Conservation (phyloP, 2,888 invertebrate genomes). For the Prosopocoilus inquinatus region DNA sequence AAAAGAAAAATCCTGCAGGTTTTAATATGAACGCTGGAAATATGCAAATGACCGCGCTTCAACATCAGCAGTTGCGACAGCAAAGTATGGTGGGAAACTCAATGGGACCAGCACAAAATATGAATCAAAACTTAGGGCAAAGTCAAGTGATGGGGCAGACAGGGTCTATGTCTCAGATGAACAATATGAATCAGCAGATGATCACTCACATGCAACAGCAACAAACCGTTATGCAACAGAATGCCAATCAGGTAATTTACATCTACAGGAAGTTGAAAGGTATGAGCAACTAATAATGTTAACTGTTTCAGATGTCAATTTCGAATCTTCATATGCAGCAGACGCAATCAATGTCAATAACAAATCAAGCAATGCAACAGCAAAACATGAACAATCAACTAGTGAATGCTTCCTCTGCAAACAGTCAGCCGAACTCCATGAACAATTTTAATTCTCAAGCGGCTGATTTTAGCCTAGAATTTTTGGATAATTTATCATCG, state of each 20-base stretch:
- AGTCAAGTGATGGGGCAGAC: slow-evolving; percentile 40
- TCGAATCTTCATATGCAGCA: slow-evolving; percentile 70
- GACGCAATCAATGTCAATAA: slow-evolving; percentile 64
- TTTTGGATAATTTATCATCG: slow-evolving; percentile 78
- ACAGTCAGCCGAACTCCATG: slow-evolving; percentile 43
- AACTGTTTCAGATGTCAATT: slow-evolving; percentile 54
- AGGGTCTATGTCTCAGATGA: slow-evolving; percentile 46
- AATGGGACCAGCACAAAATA: slow-evolving; percentile 10
- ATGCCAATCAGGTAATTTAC: slow-evolving; percentile 48
- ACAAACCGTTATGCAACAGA: slow-evolving; percentile 53
- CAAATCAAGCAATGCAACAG: slow-evolving; percentile 26
- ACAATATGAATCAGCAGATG: slow-evolving; percentile 53
- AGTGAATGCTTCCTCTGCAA: slow-evolving; percentile 38
- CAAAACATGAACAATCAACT: slow-evolving; percentile 34
- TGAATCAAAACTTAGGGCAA: slow-evolving; percentile 33
- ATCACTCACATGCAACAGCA: slow-evolving; percentile 55
- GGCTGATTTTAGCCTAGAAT: slow-evolving; percentile 78
- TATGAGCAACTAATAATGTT: no score
- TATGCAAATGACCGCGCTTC: slow-evolving; percentile 47
- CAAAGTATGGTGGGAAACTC: slow-evolving; percentile 18
- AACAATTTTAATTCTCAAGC: slow-evolving; percentile 55
- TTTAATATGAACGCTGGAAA: slow-evolving; percentile 22
- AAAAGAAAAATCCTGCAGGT: slow-evolving; percentile 13
- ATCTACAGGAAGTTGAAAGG: background rate
- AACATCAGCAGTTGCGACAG: slow-evolving; percentile 30